Evolutionary conservation across 2,888 invertebrate species (phyloP), one percentile per base, ranked within the genome.

Genomic region (Troides helena): DNA sequence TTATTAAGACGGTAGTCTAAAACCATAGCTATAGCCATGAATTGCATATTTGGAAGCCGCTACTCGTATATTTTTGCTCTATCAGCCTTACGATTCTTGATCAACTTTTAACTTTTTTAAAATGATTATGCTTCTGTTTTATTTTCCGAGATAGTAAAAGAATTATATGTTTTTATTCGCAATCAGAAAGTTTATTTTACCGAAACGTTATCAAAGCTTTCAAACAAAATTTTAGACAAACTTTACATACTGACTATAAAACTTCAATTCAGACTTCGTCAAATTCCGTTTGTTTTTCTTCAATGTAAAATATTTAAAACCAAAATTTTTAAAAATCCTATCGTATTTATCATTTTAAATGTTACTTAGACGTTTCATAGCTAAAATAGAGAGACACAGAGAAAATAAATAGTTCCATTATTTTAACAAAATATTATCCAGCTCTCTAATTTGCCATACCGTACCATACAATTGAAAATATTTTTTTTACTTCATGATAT

Each of bases 201-300:
- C 50, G 50, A 17, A 50, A 50, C 14, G 46, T 46, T 46, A 62
- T 25, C 17, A 60, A 25, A 62, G 50, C 21, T n/a, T 57, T 39
- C 14, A 57, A 39, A 39, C 21, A 14, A 43, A 43, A 36, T 43
- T 57, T 23, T 62, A 62, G 56, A 56, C 56, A 67, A 67, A 62
- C 39, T 23, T 60, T 25, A 18, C n/a, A 6, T 23, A 36, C 1
- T 62, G 21, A 25, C 21, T 25, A 36, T 2, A 23, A n/a, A 67
- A 67, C 23, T 62, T 67, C 39, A 67, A 67, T 62, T 62, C 39
- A 62, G 43, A 39, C 4, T 53, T 67, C 25, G 39, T 62, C 61
- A 62, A 62, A 14, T 25, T 39, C 43, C 53, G 43, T 57, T 43
- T 43, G 25, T 62, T 61, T 57, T 62, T 56, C 23, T 43, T 62